Percentiles rank a stretch among this genome's conserved stretches.
phyloP scores from a whole-genome alignment of 2,113 vertebrate genomes.

The Coptodon bakossiorum region DNA sequence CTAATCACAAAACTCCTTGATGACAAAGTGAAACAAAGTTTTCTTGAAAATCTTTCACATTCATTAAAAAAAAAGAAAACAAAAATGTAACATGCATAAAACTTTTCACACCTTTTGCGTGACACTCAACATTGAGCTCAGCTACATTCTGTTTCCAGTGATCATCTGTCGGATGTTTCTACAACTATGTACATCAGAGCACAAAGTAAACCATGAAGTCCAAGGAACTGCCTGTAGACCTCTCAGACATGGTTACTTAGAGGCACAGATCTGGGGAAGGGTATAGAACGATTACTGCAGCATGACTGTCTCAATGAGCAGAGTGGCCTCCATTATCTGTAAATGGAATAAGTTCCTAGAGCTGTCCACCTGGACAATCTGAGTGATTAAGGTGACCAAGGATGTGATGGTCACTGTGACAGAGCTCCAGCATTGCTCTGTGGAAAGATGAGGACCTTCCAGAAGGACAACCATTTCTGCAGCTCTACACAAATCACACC shows the following conservation, averaged over 20 bases:
- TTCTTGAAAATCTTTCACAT: neutral
- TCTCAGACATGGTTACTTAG: neutral
- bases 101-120: neutral
- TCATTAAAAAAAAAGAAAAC: neutral
- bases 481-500: neutral
- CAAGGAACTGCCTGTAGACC: neutral
- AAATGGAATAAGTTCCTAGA: neutral
- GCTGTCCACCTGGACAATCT: neutral
- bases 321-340: neutral
- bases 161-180: neutral
- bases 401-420: neutral
- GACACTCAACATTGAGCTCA: neutral
- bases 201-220: neutral
- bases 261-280: neutral
- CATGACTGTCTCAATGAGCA: neutral
- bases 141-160: neutral
- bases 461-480: neutral
- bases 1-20: neutral
- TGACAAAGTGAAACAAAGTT: neutral
- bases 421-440: neutral
- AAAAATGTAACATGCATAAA: neutral
- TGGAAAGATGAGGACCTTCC: neutral
- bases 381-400: neutral
- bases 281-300: neutral
- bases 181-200: neutral